phyloP scores from a whole-genome alignment of 2,797 vertebrate genomes.

The Takifugu ocellatus region DNA sequence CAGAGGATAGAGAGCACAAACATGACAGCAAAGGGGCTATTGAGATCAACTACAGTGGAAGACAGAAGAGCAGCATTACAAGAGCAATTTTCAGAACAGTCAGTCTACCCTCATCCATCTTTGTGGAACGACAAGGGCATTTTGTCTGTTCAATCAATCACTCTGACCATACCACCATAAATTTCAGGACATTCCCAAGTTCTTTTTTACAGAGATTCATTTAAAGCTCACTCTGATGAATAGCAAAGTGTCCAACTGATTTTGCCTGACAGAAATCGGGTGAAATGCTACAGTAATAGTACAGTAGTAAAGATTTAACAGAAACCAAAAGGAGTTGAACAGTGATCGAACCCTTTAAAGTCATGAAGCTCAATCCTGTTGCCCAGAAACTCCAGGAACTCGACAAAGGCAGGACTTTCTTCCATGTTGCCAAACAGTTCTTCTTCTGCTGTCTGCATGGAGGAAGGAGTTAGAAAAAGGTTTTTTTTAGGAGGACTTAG shows the following conservation, averaged over 20 bases:
- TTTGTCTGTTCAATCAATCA: constrained; percentile 45
- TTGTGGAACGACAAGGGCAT: constrained; percentile 33
- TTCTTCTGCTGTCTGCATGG: constrained; percentile 87
- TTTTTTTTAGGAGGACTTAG: constrained; percentile 19
- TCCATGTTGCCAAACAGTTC: constrained; percentile 92
- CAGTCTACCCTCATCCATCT: constrained; percentile 41
- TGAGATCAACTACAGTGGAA: constrained; percentile 1
- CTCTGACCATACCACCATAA: constrained; percentile 22
- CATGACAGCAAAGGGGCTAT: constrained; percentile 2
- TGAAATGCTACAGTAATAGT: background rate
- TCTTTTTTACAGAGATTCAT: constrained; percentile 28
- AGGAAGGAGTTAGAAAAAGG: too few species aligned
- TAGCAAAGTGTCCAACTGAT: constrained; percentile 13
- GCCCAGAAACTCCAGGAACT: constrained; percentile 92
- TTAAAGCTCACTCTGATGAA: constrained; percentile 39
- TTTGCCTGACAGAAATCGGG: background rate
- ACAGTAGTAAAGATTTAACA: background rate
- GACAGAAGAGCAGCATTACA: constrained; percentile 10
- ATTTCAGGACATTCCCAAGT: constrained; percentile 29
- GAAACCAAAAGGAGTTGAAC: constrained; percentile 5
- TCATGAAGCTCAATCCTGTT: constrained; percentile 92
- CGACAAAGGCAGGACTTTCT: constrained; percentile 88
- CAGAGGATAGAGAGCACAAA: background rate
- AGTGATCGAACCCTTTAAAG: constrained; percentile 87
- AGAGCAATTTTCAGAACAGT: constrained; percentile 18